Percentiles rank a stretch among this genome's conserved stretches.
phyloP scores from a whole-genome alignment of 2,113 vertebrate species.

The Nyctibius bracteatus region DNA sequence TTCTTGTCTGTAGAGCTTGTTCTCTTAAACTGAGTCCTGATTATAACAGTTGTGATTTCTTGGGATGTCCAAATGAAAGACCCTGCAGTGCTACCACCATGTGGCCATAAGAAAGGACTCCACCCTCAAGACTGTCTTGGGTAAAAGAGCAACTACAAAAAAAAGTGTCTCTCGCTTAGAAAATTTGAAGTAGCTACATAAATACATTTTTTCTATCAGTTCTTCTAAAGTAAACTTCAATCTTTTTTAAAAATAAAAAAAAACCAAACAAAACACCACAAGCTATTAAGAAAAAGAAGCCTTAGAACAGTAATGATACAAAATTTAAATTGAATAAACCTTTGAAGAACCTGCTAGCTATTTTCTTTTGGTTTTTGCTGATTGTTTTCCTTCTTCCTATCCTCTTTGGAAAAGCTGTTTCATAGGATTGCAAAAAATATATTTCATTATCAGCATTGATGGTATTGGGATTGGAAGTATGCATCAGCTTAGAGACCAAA shows the following conservation, averaged over 20 bases:
- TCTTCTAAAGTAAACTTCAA: background rate
- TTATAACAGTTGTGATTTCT: background rate
- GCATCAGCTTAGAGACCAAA: background rate
- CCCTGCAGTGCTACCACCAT: background rate
- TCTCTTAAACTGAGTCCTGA: background rate
- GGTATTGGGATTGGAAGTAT: background rate
- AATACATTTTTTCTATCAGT: background rate
- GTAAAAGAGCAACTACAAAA: background rate
- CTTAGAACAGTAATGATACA: background rate
- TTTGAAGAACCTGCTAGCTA: background rate
- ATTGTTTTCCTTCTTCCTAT: background rate
- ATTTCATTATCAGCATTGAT: background rate
- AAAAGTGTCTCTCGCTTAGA: background rate
- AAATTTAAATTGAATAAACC: background rate
- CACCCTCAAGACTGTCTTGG: background rate
- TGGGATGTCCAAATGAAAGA: background rate
- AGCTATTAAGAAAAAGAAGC: background rate
- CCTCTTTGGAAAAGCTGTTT: background rate
- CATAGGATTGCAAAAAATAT: background rate
- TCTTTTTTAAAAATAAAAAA: background rate
- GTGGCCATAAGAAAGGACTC: background rate
- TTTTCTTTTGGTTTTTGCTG: background rate
- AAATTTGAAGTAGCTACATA: background rate
- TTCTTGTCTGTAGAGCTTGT: background rate
- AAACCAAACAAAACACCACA: background rate